A percentile compares a stretch with the other conserved stretches of the same genome.
These are phyloP conservation scores for Drosophila auraria DNA, from an alignment of 1,140 invertebrate species.

Conservation along the genomic window DNA sequence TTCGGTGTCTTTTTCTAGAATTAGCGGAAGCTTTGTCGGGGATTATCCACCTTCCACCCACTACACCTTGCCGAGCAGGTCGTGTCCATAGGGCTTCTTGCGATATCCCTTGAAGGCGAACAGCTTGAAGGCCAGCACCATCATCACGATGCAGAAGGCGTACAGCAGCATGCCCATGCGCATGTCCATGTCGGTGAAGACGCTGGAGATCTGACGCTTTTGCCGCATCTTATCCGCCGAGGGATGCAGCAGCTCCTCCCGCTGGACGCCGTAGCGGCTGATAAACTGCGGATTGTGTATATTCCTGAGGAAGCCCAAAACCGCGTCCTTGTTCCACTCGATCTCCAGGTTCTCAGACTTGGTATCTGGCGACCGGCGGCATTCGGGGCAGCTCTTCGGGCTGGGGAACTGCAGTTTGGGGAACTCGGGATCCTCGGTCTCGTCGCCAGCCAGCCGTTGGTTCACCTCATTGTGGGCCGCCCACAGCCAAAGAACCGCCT, in stretches of 20 bases:
- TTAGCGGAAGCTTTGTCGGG: constrained; percentile 20
- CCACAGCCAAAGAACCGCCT: constrained; percentile 97
- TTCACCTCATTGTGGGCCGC: constrained; percentile 97
- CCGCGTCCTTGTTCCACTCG: constrained; percentile 89
- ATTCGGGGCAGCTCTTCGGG: constrained; percentile 89
- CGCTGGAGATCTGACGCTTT: constrained; percentile 85
- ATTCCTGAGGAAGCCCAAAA: constrained; percentile 90
- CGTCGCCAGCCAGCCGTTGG: constrained; percentile 92
- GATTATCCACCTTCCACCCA: not conserved
- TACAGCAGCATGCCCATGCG: constrained; percentile 92
- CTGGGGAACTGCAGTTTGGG: constrained; percentile 97
- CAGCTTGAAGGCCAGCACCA: constrained; percentile 91
- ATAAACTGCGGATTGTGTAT: constrained; percentile 89
- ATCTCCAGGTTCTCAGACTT: constrained; percentile 76
- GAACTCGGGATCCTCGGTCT: constrained; percentile 95
- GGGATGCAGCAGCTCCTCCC: constrained; percentile 59
- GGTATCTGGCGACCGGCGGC: constrained; percentile 85
- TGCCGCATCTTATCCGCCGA: constrained; percentile 71
- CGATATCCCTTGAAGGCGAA: constrained; percentile 90
- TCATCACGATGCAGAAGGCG: constrained; percentile 88
- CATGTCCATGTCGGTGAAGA: constrained; percentile 89
- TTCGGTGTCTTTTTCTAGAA: constrained; percentile 44
- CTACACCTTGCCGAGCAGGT: constrained; percentile 88
- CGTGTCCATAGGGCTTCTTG: constrained; percentile 89
- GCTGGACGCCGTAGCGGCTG: constrained; percentile 84